phyloP scores from a whole-genome alignment of 2,113 vertebrate genomes.

The Bubo bubo region DNA sequence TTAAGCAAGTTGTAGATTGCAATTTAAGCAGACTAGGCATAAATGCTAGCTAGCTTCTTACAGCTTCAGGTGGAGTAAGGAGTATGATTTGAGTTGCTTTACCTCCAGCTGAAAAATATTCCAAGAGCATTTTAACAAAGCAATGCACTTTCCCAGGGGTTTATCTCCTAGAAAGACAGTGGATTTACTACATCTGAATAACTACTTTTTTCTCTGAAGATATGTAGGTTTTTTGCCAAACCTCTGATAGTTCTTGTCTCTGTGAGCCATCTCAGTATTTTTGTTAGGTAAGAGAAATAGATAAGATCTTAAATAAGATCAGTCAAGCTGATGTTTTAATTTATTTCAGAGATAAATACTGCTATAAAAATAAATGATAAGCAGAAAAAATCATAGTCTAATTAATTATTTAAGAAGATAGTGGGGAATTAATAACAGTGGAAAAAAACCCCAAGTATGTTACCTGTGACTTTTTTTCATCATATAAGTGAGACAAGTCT shows the following conservation, averaged over 20 bases:
- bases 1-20: neutral
- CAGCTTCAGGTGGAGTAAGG: neutral
- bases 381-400: neutral
- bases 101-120: neutral
- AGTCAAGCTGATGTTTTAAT: neutral
- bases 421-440: neutral
- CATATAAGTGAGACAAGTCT: neutral
- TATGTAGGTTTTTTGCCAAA: neutral
- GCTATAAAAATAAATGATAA: neutral
- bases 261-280: neutral
- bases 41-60: neutral
- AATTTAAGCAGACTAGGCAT: neutral
- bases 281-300: neutral
- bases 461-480: neutral
- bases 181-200: neutral
- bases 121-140: neutral
- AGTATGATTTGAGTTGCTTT: neutral
- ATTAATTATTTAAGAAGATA: neutral
- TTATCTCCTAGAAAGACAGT: neutral
- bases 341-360: neutral
- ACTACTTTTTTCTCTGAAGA: neutral
- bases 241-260: neutral
- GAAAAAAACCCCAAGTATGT: neutral
- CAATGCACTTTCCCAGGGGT: neutral
- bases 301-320: neutral